Conservation (phyloP, 64 coral and sea anemone genomes). For the Montipora efflorescens region DNA sequence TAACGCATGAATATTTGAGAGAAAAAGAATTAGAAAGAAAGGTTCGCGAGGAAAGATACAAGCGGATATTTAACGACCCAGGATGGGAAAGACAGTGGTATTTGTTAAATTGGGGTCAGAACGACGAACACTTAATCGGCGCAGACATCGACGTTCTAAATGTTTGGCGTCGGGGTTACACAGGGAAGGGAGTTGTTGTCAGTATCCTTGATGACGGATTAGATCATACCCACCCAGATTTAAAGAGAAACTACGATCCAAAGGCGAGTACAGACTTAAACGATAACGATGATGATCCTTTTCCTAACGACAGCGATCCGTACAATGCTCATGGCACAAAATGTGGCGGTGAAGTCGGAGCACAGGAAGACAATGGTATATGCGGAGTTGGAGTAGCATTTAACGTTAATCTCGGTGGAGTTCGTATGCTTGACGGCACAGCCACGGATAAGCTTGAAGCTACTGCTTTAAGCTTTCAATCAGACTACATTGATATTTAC, state of each 20-base stretch:
- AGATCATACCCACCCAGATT: constrained; percentile 88
- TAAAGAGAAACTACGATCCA: constrained; percentile 90
- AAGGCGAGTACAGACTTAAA: constrained; percentile 85
- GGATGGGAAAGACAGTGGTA: constrained; percentile 84
- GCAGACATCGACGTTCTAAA: constrained; percentile 80
- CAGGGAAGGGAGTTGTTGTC: constrained; percentile 82
- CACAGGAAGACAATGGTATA: constrained; percentile 86
- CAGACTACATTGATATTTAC: constrained; percentile 86
- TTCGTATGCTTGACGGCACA: constrained; percentile 90
- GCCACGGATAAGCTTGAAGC: constrained; percentile 84
- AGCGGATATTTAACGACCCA: constrained; percentile 75
- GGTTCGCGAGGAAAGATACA: constrained; percentile 60
- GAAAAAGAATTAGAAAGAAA: constrained; percentile 57
- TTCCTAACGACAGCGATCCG: constrained; percentile 80
- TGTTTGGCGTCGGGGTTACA: constrained; percentile 76
- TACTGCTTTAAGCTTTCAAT: constrained; percentile 73
- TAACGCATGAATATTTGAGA: constrained; percentile 1
- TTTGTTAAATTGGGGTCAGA: constrained; percentile 75
- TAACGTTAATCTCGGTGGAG: constrained; percentile 88
- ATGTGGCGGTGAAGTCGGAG: constrained; percentile 90
- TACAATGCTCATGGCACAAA: constrained; percentile 96
- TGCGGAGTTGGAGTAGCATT: constrained; percentile 91
- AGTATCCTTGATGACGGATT: constrained; percentile 86
- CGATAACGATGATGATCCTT: constrained; percentile 75
- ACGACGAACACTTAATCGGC: constrained; percentile 40